phyloP scores from a whole-genome alignment of 2,888 invertebrate genomes.

The Callosobruchus maculatus region DNA sequence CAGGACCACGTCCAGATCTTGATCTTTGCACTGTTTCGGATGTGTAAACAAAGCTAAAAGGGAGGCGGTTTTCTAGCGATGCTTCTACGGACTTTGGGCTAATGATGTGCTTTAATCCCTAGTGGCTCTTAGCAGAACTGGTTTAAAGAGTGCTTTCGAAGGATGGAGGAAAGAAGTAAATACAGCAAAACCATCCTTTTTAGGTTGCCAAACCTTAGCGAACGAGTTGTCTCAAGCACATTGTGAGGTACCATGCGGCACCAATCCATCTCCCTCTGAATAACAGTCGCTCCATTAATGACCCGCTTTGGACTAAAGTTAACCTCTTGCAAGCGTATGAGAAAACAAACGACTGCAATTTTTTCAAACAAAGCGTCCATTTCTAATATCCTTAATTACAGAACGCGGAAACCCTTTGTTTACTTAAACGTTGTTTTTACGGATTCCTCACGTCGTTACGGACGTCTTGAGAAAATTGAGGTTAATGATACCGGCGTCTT shows the following conservation, averaged over 20 bases:
- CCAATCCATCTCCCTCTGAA: not conserved
- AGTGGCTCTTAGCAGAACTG: too few relatives aligned
- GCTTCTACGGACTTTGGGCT: too few relatives aligned
- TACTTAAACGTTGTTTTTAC: not conserved
- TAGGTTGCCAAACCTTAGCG: too few relatives aligned
- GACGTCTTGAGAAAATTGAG: not conserved
- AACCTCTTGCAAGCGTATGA: not conserved
- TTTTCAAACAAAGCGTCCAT: not conserved
- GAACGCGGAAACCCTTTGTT: not conserved
- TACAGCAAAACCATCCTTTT: too few relatives aligned
- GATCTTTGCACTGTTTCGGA: too few relatives aligned
- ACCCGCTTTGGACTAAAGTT: not conserved
- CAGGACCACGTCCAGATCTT: too few relatives aligned
- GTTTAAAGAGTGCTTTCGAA: too few relatives aligned
- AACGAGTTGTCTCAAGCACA: too few relatives aligned
- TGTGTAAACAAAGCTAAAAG: too few relatives aligned
- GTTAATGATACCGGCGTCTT: not conserved
- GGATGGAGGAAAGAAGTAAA: too few relatives aligned
- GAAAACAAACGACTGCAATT: not conserved
- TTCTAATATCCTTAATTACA: not conserved
- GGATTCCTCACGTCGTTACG: not conserved
- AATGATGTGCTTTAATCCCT: too few relatives aligned
- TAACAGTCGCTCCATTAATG: not conserved
- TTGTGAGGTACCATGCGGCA: not conserved
- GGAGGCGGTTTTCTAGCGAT: too few relatives aligned